Evolutionary conservation across 1,140 invertebrate species (phyloP).

Genomic region (Brachionus paranguensis): DNA sequence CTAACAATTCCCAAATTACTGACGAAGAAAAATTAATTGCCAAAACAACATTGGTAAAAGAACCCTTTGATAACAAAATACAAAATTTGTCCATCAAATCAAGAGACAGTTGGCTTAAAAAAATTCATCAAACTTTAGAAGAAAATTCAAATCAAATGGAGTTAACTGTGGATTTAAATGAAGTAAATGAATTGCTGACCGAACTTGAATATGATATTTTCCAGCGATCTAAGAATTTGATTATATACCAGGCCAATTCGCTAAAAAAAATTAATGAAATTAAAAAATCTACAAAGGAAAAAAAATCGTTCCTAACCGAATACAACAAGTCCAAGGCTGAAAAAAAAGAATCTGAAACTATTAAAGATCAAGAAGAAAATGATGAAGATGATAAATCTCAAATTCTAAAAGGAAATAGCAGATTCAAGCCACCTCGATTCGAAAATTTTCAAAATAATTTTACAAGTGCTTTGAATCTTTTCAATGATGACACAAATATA

Average conservation of each 20-base stretch:
- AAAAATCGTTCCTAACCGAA: not conserved
- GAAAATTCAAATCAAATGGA: not conserved
- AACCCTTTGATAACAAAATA: constrained; percentile 16
- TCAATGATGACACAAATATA: not conserved
- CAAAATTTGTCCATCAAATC: constrained; percentile 15
- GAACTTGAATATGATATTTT: not conserved
- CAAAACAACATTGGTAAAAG: constrained; percentile 17
- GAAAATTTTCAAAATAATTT: not conserved
- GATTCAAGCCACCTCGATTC: not conserved
- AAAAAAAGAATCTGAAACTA: not conserved
- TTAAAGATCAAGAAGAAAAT: not conserved
- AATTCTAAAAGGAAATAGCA: not conserved
- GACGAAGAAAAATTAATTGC: constrained; percentile 12
- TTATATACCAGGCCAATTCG: constrained; percentile 23
- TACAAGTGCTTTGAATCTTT: constrained; percentile 12
- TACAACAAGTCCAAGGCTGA: not conserved
- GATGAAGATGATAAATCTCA: not conserved
- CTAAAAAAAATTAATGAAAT: constrained; percentile 26
- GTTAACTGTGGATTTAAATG: not conserved
- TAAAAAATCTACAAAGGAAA: constrained; percentile 25
- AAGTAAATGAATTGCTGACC: not conserved
- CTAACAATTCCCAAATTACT: not conserved
- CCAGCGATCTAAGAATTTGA: constrained; percentile 21
- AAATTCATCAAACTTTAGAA: constrained; percentile 23
- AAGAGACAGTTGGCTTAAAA: constrained; percentile 31